A percentile compares a stretch with the other conserved stretches of the same genome.
Evolutionary conservation across 2,113 vertebrate species (phyloP).

Genomic region (Poecilia latipinna): DNA sequence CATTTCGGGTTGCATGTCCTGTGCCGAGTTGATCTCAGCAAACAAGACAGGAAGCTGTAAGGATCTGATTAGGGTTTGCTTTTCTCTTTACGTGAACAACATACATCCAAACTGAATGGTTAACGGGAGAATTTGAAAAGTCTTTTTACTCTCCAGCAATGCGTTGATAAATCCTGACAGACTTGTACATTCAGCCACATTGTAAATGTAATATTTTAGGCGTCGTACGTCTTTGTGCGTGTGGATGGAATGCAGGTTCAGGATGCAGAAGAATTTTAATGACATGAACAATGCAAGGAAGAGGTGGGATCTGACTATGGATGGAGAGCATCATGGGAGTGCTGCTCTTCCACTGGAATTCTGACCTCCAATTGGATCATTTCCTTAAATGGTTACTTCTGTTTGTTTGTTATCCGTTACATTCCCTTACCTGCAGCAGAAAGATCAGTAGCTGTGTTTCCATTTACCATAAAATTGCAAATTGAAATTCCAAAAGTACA

Average conservation of each 20-base stretch:
- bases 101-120: neutral
- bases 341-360: no score
- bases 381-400: no score
- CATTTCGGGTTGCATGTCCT: slow-evolving; percentile 41
- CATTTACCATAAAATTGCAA: no score
- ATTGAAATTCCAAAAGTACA: no score
- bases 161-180: neutral
- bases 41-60: slow-evolving; percentile 12
- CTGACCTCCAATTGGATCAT: neutral
- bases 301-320: neutral
- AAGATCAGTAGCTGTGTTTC: no score
- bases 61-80: neutral
- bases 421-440: no score
- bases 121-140: neutral
- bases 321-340: neutral
- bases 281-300: neutral
- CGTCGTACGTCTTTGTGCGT: neutral
- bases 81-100: slow-evolving; percentile 8
- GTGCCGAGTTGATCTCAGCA: slow-evolving; percentile 7
- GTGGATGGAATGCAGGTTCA: neutral
- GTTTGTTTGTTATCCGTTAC: no score
- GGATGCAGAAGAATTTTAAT: neutral
- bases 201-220: neutral
- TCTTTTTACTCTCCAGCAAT: neutral
- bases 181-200: no score